Conservation (phyloP, 2,113 vertebrate genomes). For the Rousettus leschenaultii region DNA sequence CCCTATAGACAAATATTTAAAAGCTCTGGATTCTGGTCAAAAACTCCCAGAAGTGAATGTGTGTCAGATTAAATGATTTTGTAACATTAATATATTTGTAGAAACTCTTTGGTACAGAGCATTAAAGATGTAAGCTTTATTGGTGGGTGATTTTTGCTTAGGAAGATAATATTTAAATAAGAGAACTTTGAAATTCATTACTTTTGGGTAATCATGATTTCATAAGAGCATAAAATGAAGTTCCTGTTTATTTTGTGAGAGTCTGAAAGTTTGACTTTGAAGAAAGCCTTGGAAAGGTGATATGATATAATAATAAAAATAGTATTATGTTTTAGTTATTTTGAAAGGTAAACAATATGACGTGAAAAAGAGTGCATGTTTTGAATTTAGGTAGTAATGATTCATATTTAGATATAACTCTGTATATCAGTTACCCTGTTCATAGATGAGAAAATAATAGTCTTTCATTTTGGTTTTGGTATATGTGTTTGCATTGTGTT, state of each 20-base stretch:
- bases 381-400: background rate
- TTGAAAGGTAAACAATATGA: background rate
- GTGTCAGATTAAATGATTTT: background rate
- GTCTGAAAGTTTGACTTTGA: conserved; percentile 13
- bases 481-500: background rate
- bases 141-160: background rate
- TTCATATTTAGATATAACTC: background rate
- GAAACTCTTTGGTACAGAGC: background rate
- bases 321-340: background rate
- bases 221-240: background rate
- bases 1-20: background rate
- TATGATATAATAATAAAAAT: background rate
- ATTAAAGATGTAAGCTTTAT: background rate
- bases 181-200: background rate
- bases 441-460: background rate
- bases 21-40: background rate
- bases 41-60: background rate
- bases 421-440: background rate
- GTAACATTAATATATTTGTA: background rate
- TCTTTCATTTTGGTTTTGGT: background rate
- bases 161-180: background rate
- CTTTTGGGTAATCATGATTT: background rate
- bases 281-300: background rate
- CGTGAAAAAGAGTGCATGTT: background rate
- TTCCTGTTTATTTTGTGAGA: background rate